Percentiles rank a stretch among this genome's conserved stretches.
Conservation (phyloP, 2,888 invertebrate genomes). For the Sepiola atlantica region DNA sequence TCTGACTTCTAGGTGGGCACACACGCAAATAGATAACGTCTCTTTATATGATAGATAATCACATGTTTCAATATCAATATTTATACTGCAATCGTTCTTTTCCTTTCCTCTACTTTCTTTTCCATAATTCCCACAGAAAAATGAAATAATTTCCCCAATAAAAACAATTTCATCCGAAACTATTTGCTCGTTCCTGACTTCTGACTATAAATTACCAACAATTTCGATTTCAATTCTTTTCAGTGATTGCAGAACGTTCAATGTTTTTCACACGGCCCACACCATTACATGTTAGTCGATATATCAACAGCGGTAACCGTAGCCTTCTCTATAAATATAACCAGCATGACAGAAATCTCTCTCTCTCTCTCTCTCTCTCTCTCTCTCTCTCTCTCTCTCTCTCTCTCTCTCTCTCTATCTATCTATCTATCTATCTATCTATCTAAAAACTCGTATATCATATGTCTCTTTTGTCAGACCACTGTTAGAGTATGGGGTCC, state of each 20-base stretch:
- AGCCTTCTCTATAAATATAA: not conserved
- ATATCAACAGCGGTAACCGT: no score
- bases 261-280: not conserved
- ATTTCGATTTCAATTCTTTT: not conserved
- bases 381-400: no score
- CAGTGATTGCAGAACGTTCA: not conserved
- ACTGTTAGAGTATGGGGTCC: no score
- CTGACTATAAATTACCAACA: not conserved
- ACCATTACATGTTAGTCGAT: not conserved
- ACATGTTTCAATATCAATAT: not conserved
- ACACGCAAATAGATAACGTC: no score
- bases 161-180: not conserved
- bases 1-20: no score
- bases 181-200: not conserved
- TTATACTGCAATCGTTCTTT: not conserved
- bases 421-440: no score
- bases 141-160: not conserved
- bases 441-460: no score
- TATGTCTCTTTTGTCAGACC: no score
- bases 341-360: not conserved
- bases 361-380: no score
- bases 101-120: not conserved
- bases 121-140: not conserved
- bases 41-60: not conserved
- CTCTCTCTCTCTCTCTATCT: no score